Base-by-base conservation (phyloP, 53 echinoderm and acorn worm genomes). In the Paracentrotus lividus region DNA sequence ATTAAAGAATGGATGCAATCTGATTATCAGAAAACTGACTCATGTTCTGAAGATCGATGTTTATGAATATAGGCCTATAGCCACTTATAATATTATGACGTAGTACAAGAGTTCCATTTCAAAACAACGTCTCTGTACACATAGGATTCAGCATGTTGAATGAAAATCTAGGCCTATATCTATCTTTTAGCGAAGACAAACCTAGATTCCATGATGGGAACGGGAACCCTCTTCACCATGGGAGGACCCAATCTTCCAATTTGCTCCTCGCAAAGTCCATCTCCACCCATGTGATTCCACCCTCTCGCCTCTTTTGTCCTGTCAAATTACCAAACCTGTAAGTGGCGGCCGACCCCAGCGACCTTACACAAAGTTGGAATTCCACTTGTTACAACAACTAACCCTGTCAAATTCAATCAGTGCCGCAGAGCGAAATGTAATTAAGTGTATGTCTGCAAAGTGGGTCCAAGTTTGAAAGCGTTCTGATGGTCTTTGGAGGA, bases 351-450 rank as follows among this genome's bases (percentile, higher is more conserved):
- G 76, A 91, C 91, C 91, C 54, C 55, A 18, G 7, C 54, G 72
- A 91, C 91, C 66, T 53, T 51, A 75, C 75, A 75, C 72, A 52
- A 51, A 65, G 90, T 90, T 52, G 91, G 91, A 69, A 91, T 91
- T 69, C 77, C 76, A 91, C 91, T 91, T 91, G 91, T 91, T 91
- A 52, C 91, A 75, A 75, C 91, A 91, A 91, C 91, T 91, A 75
- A 76, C 91, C 52, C 91, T 91, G 91, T 91, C 91, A 91, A 91
- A 69, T 49, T 76, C 91, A 91, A 91, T 91, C 91, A 91, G 72
- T 45, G 34, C 49, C 33, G 9, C 20, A 20, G 51, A 75, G 91
- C 51, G 1, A 75, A 91, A 91, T 52, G 76, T 91, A 75, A 91
- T 91, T 91, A 75, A 56, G 91, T 33, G 53, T 91, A 53, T 91